Evolutionary conservation across 92 coral and sea anemone species (phyloP).

Genomic region (Zoanthus solanderi): DNA sequence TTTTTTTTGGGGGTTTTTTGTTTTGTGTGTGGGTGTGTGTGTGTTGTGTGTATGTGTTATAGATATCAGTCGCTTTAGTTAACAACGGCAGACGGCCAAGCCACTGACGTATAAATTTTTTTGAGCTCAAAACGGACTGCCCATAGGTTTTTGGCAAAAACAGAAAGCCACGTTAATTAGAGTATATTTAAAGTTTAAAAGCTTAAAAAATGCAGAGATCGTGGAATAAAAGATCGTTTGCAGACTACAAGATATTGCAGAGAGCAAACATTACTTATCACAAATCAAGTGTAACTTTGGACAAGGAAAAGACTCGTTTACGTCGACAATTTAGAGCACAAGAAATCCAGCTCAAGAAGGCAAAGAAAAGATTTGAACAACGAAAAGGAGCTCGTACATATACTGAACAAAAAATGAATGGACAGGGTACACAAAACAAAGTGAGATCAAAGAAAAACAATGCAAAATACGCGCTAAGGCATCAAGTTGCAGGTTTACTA

Average conservation of each 20-base stretch:
- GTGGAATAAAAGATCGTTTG: slow-evolving; percentile 1
- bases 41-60: too few species aligned
- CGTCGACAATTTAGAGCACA: slow-evolving; percentile 39
- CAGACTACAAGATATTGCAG: slow-evolving; percentile 18
- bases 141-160: too few species aligned
- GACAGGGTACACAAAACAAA: background rate
- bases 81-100: too few species aligned
- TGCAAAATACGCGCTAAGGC: background rate
- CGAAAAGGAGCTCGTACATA: slow-evolving; percentile 26
- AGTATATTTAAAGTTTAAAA: background rate
- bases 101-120: too few species aligned
- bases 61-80: too few species aligned
- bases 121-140: too few species aligned
- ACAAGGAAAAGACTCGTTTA: slow-evolving; percentile 38
- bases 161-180: too few species aligned
- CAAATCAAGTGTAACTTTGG: slow-evolving; percentile 27
- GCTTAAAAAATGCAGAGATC: slow-evolving; percentile 1
- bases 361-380: slow-evolving; percentile 40
- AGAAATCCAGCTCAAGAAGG: slow-evolving; percentile 29
- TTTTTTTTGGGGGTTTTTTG: too few species aligned
- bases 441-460: slow-evolving; percentile 2
- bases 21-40: too few species aligned
- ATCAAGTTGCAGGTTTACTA: slow-evolving; percentile 13
- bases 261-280: slow-evolving; percentile 16
- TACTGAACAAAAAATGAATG: background rate